Conservation (phyloP, 1,140 invertebrate species). For the Brachionus rubens region DNA sequence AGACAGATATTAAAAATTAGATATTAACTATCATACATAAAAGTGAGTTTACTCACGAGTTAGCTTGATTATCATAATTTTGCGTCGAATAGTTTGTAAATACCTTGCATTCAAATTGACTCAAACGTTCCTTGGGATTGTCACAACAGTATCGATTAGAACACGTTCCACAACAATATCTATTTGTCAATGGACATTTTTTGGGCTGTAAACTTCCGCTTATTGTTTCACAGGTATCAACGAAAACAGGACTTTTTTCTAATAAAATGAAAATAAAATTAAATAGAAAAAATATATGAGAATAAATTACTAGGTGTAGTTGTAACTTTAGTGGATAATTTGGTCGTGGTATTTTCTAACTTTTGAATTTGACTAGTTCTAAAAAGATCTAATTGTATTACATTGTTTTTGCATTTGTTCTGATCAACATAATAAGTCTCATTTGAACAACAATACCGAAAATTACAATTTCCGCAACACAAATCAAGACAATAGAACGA, state of each 20-base stretch:
- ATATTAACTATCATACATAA: neutral
- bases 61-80: conserved; percentile 11
- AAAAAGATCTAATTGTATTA: neutral
- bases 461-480: conserved; percentile 35
- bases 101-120: conserved; percentile 25
- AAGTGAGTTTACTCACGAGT: conserved; percentile 27
- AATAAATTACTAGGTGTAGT: neutral
- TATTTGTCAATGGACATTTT: neutral
- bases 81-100: neutral
- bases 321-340: neutral
- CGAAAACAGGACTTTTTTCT: neutral
- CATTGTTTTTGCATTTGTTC: conserved; percentile 19
- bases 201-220: neutral
- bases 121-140: neutral
- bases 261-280: neutral
- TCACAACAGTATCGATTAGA: conserved; percentile 6
- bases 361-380: neutral
- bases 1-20: neutral
- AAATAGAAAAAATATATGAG: neutral
- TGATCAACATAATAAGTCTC: conserved; percentile 24
- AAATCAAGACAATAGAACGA: conserved; percentile 18
- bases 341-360: neutral
- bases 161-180: conserved; percentile 11
- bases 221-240: conserved; percentile 25
- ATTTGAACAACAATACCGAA: conserved; percentile 38